phyloP scores from a whole-genome alignment of 2,797 vertebrate genomes.

The Sebastes oblongus region DNA sequence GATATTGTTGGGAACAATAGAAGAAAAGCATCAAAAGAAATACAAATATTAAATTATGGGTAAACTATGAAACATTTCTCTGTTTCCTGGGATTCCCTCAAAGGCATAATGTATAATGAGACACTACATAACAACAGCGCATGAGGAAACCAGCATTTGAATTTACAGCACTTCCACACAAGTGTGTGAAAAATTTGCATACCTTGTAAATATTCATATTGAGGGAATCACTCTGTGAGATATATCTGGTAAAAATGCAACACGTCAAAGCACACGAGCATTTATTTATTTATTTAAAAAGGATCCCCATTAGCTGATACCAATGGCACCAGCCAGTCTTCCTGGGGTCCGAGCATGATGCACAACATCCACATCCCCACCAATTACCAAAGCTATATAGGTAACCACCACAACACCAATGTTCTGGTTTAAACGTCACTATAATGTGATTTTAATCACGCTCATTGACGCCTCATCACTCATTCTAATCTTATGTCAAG shows the following conservation, averaged over 20 bases:
- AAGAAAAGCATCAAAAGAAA: slow-evolving; percentile 57
- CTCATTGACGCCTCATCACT: slow-evolving; percentile 65
- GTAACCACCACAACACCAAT: slow-evolving; percentile 23
- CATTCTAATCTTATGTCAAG: slow-evolving; percentile 36
- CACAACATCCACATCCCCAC: slow-evolving; percentile 43
- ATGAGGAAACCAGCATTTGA: slow-evolving; percentile 37
- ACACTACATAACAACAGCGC: slow-evolving; percentile 21
- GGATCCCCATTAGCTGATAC: too few relatives aligned
- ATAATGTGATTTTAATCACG: slow-evolving; percentile 72
- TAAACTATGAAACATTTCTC: slow-evolving; percentile 38
- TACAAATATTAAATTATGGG: slow-evolving; percentile 41
- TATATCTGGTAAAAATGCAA: slow-evolving; percentile 27
- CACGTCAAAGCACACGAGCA: slow-evolving; percentile 7
- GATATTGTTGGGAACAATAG: slow-evolving; percentile 19
- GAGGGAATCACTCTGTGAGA: slow-evolving; percentile 52
- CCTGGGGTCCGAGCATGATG: background rate
- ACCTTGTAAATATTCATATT: slow-evolving; percentile 68
- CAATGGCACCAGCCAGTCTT: too few relatives aligned
- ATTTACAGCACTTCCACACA: slow-evolving; percentile 32
- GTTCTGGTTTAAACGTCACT: slow-evolving; percentile 57
- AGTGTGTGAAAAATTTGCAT: slow-evolving; percentile 57
- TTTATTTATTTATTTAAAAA: too few relatives aligned
- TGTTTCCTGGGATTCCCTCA: slow-evolving; percentile 65
- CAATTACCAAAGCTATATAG: slow-evolving; percentile 39
- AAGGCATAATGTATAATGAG: slow-evolving; percentile 46